A percentile compares a stretch with the other conserved stretches of the same genome.
phyloP scores from a whole-genome alignment of 1,140 invertebrate genomes.

The Drosophila prosaltans region DNA sequence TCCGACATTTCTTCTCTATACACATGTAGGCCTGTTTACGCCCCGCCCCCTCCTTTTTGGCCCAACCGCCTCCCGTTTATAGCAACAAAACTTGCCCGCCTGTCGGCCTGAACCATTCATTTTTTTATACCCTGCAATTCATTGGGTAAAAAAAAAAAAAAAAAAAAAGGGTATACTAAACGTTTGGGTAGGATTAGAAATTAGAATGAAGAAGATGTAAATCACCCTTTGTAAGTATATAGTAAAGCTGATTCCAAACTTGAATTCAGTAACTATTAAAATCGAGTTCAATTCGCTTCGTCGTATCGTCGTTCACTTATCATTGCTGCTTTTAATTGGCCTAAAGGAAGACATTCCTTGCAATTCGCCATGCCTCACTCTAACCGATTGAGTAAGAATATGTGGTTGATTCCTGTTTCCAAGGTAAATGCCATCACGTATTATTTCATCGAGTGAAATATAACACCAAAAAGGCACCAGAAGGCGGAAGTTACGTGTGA shows the following conservation, averaged over 20 bases:
- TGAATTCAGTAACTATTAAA: too few relatives aligned
- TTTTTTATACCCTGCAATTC: neutral
- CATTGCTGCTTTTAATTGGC: too few relatives aligned
- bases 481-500: neutral
- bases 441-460: neutral
- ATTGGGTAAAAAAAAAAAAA: too few relatives aligned
- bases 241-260: too few relatives aligned
- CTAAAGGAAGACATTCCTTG: too few relatives aligned
- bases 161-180: neutral
- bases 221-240: too few relatives aligned
- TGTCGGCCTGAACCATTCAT: slow-evolving; percentile 6
- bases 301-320: too few relatives aligned
- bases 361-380: too few relatives aligned
- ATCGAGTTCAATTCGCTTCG: too few relatives aligned
- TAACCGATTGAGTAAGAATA: too few relatives aligned
- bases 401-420: neutral
- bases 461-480: neutral
- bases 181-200: too few relatives aligned
- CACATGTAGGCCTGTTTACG: slow-evolving; percentile 6
- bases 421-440: neutral
- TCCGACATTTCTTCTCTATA: neutral
- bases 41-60: neutral
- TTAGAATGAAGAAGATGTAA: too few relatives aligned
- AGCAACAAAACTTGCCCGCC: neutral
- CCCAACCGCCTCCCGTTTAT: neutral